Evolutionary conservation across 2,888 invertebrate genomes (phyloP), one percentile per base, ranked within the genome.

Genomic region (Phortica okadai): DNA sequence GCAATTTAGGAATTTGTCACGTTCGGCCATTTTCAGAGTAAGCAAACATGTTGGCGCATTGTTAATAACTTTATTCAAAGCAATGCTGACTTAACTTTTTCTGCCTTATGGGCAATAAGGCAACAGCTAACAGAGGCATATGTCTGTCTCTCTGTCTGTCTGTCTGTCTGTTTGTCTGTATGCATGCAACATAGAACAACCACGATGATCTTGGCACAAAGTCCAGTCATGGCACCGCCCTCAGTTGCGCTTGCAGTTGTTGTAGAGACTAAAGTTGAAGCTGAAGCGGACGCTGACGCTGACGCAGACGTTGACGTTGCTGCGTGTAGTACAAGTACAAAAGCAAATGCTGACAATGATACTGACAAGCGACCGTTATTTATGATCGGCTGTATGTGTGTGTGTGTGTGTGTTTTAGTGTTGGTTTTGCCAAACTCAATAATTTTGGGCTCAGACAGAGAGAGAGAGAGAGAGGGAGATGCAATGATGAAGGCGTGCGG

Each of bases 21-120:
- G 90, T 90, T 90, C 89, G 79, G 85, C 90, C 87, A 84, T 90
- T 89, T 89, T 87, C 79, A 88, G 89, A 87, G 86, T 81, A 81
- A 85, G 81, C 84, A 88, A 86, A 87, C 90, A 90, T 83, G 89
- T 85, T 85, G 89, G 80, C 83, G 89, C 89, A 89, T 89, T 90
- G 89, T 88, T 89, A 89, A 90, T 90, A 88, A 88, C 87, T 87
- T 86, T 85, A 83, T 88, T 87, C 79, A 72, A 72, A 72, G 70
- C 70, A 8, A 21, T 10, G 50, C 56, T 33, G 33, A 4, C 2
- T 33, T 4, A 33, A 33, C 33, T 33, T 33, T 33, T 33, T 2
- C 33, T 33, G 33, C 33, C 33, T 33, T 33, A 33, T 33, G 33
- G 33, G 33, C 33, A 33, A 33, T 33, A 33, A 33, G 33, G 33